These are phyloP conservation scores for Melanchra persicariae DNA, from an alignment of 2,888 invertebrate species.

Conservation along the genomic window DNA sequence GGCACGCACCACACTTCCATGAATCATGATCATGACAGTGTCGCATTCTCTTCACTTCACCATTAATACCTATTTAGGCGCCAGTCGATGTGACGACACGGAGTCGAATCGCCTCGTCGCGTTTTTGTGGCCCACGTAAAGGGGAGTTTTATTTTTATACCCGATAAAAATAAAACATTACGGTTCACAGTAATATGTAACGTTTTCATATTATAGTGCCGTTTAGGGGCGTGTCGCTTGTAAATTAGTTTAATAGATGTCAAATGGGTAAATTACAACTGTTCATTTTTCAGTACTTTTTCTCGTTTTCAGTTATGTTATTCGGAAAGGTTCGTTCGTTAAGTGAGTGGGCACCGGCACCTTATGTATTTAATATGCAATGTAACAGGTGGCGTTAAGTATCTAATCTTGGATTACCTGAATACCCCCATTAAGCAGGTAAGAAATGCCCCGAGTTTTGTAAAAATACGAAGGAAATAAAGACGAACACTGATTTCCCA, in stretches of 20 bases:
- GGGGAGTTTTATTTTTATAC: conserved; percentile 44
- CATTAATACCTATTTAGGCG: conserved; percentile 57
- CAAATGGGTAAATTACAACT: conserved; percentile 17
- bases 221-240: neutral
- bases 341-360: neutral
- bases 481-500: conserved; percentile 4
- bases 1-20: conserved; percentile 64
- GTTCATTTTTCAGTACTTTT: conserved; percentile 7
- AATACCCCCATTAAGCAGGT: conserved; percentile 20
- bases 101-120: conserved; percentile 20
- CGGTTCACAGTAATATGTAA: neutral
- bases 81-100: conserved; percentile 42
- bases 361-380: conserved; percentile 52
- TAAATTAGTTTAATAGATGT: conserved; percentile 21
- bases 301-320: conserved; percentile 13
- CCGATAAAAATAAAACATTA: conserved; percentile 21
- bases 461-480: conserved; percentile 9
- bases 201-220: conserved; percentile 2
- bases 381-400: conserved; percentile 48
- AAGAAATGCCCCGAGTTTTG: conserved; percentile 2
- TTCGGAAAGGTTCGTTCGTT: conserved; percentile 16
- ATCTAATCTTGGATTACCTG: conserved; percentile 27
- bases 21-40: conserved; percentile 62
- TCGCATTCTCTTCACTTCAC: conserved; percentile 49
- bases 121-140: conserved; percentile 10